Evolutionary conservation across 2,797 vertebrate genomes (phyloP).

Genomic region (Microctenopoma lineatum): DNA sequence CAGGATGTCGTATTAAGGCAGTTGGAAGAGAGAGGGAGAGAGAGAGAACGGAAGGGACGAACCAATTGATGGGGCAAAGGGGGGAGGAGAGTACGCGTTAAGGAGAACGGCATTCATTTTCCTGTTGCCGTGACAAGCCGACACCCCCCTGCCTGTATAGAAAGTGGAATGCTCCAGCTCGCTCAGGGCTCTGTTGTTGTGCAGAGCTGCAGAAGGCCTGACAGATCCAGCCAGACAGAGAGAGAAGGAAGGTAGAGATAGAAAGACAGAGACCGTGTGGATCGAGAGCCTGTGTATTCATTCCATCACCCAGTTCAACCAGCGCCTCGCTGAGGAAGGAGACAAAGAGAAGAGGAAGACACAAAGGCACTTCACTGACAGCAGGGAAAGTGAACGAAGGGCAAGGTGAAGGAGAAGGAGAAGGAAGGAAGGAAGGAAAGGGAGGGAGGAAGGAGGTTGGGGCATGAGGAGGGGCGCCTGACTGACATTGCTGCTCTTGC

Average conservation of each 20-base stretch:
- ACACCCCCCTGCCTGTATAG: slow-evolving; percentile 70
- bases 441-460: slow-evolving; percentile 64
- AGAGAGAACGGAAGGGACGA: slow-evolving; percentile 45
- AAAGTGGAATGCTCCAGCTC: slow-evolving; percentile 81
- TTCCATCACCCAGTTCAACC: slow-evolving; percentile 61
- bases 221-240: slow-evolving; percentile 73
- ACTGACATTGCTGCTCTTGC: slow-evolving; percentile 69
- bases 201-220: slow-evolving; percentile 87
- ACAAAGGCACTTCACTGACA: slow-evolving; percentile 47
- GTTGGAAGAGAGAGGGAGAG: slow-evolving; percentile 57
- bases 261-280: slow-evolving; percentile 53
- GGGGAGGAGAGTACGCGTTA: slow-evolving; percentile 52
- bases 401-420: slow-evolving; percentile 68
- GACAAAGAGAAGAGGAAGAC: slow-evolving; percentile 40
- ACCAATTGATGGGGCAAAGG: slow-evolving; percentile 36
- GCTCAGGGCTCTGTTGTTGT: slow-evolving; percentile 87
- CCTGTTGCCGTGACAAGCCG: slow-evolving; percentile 42
- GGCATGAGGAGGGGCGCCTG: slow-evolving; percentile 78
- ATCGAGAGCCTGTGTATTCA: slow-evolving; percentile 53
- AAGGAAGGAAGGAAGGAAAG: slow-evolving; percentile 63
- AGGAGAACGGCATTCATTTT: slow-evolving; percentile 62
- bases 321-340: slow-evolving; percentile 48
- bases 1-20: slow-evolving; percentile 84
- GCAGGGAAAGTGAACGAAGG: slow-evolving; percentile 54
- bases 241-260: slow-evolving; percentile 46